These are phyloP conservation scores for Athalia cordata DNA, from an alignment of 2,888 invertebrate genomes.

Conservation along the genomic window DNA sequence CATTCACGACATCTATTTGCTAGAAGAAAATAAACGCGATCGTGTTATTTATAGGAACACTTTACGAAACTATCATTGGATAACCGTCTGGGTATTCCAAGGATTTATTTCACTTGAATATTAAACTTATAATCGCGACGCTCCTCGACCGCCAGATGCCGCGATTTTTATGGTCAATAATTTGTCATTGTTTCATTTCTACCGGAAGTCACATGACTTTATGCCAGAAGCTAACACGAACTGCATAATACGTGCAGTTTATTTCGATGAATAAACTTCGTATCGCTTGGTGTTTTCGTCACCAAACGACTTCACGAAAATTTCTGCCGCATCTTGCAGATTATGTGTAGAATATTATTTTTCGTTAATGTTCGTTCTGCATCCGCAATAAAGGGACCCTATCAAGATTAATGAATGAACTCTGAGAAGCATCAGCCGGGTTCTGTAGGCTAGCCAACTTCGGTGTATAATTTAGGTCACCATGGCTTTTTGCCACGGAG, in stretches of 20 bases:
- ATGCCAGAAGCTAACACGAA: too few species aligned
- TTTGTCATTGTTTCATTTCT: too few species aligned
- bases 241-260: too few species aligned
- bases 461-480: constrained; percentile 21
- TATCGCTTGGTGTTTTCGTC: too few species aligned
- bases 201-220: too few species aligned
- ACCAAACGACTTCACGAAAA: background rate
- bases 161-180: background rate
- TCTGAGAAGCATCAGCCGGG: background rate
- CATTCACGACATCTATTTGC: background rate
- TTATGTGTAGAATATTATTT: too few species aligned
- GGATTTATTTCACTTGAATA: constrained; percentile 40
- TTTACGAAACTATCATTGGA: constrained; percentile 45
- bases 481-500: constrained; percentile 21
- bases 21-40: constrained; percentile 11
- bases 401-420: constrained; percentile 31
- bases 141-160: constrained; percentile 7
- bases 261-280: too few species aligned
- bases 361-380: background rate
- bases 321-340: background rate
- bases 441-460: constrained; percentile 27
- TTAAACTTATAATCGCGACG: constrained; percentile 16
- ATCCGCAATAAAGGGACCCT: background rate
- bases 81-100: constrained; percentile 46
- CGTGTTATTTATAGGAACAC: constrained; percentile 35